Base-by-base conservation (phyloP, 2,113 vertebrate genomes). In the Antennarius striatus region DNA sequence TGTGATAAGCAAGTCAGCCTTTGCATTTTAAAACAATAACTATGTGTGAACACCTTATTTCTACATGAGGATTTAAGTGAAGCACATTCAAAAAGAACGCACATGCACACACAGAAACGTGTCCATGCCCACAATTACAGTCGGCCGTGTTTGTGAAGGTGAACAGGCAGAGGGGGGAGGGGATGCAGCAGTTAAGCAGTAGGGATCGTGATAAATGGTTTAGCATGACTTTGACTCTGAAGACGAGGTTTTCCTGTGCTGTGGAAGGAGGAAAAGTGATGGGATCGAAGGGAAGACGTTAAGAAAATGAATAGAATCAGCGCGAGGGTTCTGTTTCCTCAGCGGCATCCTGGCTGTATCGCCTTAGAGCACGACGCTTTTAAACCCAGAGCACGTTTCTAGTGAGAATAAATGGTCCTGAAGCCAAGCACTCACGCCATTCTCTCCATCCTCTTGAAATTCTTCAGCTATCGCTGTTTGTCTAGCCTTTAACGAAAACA, bases 161-260 rank as follows among this genome's bases (percentile, higher is more conserved):
- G 86, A 88, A 72, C 48, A 39, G 74, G 72, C n/a, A 1, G 63
- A n/a, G 68, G 63, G 78, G 56, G 68, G 68, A 16, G 49, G 75
- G 79, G 73, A 73, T 69, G 72, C 73, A 77, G 83, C 51, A 56
- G 86, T 67, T 77, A 69, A 84, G 86, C 72, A 68, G 76, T 66
- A 55, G 75, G 80, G 82, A 81, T 83, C 77, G 79, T 89, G 80
- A 91, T 88, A 73, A 89, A 91, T 90, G 79, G 86, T 77, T 87
- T 80, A 71, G 73, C 75, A 70, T 76, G 79, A 88, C 87, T 86
- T 85, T 87, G 86, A 86, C 73, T 70, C 80, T 85, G 82, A 86
- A 79, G 75, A 80, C 81, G 75, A 77, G 81, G 70, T 82, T 78
- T 86, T 77, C 66, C 76, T 76, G 72, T 56, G 77, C 68, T 54